Percentiles rank a stretch among this genome's conserved stretches.
Conservation (phyloP, 1,140 invertebrate genomes). For the Adelges cooleyi region DNA sequence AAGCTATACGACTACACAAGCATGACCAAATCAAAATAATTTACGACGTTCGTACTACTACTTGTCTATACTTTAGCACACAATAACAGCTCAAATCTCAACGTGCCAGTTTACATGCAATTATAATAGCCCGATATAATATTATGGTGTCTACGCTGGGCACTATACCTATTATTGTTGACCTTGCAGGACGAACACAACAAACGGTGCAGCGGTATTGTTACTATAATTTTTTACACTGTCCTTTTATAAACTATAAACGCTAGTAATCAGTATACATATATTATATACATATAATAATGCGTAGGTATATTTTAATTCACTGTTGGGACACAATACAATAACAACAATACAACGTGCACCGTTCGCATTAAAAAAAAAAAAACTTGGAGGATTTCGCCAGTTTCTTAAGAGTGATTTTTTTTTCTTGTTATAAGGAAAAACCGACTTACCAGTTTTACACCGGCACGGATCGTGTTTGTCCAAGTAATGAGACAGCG, state of each 20-base stretch:
- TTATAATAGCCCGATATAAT: background rate
- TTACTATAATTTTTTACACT: too few species aligned
- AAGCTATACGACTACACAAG: conserved; percentile 11
- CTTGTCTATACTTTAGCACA: background rate
- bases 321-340: too few species aligned
- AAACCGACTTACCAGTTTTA: conserved; percentile 46
- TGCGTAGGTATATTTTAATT: too few species aligned
- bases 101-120: conserved; percentile 12
- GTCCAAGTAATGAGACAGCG: conserved; percentile 78
- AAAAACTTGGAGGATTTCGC: too few species aligned
- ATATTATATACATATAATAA: too few species aligned
- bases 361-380: too few species aligned
- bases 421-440: background rate
- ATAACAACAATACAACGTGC: too few species aligned
- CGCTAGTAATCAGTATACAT: too few species aligned
- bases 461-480: conserved; percentile 79
- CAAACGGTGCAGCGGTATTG: too few species aligned
- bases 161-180: background rate
- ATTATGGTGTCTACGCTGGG: background rate
- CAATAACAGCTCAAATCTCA: background rate
- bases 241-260: too few species aligned
- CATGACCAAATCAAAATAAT: conserved; percentile 4
- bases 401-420: too few species aligned
- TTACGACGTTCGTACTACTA: background rate
- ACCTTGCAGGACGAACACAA: background rate